Conservation (phyloP, 2,888 invertebrate species). For the Schrankia costaestrigalis region DNA sequence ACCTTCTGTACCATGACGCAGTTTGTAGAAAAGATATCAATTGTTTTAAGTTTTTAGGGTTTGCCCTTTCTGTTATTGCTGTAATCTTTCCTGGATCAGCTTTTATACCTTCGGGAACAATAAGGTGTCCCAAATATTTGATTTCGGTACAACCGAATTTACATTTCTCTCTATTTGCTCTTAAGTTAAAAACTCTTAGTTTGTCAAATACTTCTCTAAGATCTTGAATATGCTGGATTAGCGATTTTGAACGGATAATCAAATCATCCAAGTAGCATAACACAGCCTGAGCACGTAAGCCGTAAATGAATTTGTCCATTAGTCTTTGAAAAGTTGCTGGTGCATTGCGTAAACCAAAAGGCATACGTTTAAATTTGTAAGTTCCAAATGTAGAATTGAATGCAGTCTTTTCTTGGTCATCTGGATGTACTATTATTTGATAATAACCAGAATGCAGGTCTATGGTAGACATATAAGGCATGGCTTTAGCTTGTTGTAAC, state of each 20-base stretch:
- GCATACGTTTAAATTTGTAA: conserved; percentile 30
- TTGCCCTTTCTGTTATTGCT: conserved; percentile 1
- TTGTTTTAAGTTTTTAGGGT: conserved; percentile 8
- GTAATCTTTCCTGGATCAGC: conserved; percentile 5
- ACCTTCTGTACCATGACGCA: conserved; percentile 4
- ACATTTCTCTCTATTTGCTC: conserved; percentile 7
- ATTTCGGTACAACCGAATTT: conserved; percentile 5
- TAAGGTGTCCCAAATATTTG: conserved; percentile 6
- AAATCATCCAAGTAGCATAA: conserved; percentile 10
- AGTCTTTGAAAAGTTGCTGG: conserved; percentile 34
- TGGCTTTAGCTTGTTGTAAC: conserved; percentile 9
- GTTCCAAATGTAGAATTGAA: conserved; percentile 35
- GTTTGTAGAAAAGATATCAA: conserved; percentile 7
- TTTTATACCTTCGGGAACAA: conserved; percentile 4
- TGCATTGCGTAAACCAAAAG: conserved; percentile 35
- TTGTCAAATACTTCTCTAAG: conserved; percentile 1
- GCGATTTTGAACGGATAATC: conserved; percentile 1
- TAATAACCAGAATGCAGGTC: conserved; percentile 43
- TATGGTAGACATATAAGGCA: conserved; percentile 13
- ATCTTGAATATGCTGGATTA: not conserved
- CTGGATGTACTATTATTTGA: conserved; percentile 31
- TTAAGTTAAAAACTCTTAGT: conserved; percentile 2
- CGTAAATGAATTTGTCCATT: conserved; percentile 15
- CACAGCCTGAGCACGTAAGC: not conserved
- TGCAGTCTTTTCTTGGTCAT: conserved; percentile 30